Percentiles rank a stretch among this genome's conserved stretches.
These are phyloP conservation scores for Virgularia gustaviana DNA, from an alignment of 92 coral and sea anemone species.

Conservation along the genomic window DNA sequence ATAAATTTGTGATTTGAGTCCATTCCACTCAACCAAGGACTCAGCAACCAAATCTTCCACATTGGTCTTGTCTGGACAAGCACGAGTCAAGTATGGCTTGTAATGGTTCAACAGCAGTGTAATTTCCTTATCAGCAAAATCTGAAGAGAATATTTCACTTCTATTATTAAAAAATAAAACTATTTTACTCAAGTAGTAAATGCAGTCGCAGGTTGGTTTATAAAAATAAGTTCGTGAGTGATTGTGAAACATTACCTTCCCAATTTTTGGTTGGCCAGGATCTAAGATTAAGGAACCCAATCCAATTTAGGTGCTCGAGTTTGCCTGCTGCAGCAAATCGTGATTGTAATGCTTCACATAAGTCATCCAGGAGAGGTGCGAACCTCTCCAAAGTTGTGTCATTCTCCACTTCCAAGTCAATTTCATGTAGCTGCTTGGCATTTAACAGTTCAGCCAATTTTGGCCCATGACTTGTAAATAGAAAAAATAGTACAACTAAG, in stretches of 20 bases:
- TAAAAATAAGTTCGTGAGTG: background rate
- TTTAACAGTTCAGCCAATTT: slow-evolving; percentile 1
- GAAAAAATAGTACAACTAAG: background rate
- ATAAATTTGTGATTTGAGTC: slow-evolving; percentile 18
- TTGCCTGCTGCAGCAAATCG: slow-evolving; percentile 2
- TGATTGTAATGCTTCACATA: background rate
- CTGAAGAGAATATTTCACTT: background rate
- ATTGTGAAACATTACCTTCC: background rate
- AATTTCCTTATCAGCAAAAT: slow-evolving; percentile 21
- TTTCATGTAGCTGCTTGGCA: background rate
- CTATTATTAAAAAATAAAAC: too few relatives aligned
- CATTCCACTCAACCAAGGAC: slow-evolving; percentile 14
- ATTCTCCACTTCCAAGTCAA: slow-evolving; percentile 1
- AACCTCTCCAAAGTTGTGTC: slow-evolving; percentile 8
- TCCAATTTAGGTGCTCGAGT: slow-evolving; percentile 13
- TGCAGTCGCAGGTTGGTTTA: background rate
- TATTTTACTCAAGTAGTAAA: background rate
- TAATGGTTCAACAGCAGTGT: slow-evolving; percentile 3
- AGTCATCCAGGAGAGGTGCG: background rate
- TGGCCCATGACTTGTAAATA: slow-evolving; percentile 18
- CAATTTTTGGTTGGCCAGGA: slow-evolving; percentile 12
- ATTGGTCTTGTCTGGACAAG: background rate
- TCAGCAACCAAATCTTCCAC: slow-evolving; percentile 27
- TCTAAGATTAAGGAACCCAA: slow-evolving; percentile 13
- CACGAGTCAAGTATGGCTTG: background rate